These are phyloP conservation scores for Octopus sinensis DNA, from an alignment of 1,140 invertebrate genomes.

Conservation along the genomic window DNA sequence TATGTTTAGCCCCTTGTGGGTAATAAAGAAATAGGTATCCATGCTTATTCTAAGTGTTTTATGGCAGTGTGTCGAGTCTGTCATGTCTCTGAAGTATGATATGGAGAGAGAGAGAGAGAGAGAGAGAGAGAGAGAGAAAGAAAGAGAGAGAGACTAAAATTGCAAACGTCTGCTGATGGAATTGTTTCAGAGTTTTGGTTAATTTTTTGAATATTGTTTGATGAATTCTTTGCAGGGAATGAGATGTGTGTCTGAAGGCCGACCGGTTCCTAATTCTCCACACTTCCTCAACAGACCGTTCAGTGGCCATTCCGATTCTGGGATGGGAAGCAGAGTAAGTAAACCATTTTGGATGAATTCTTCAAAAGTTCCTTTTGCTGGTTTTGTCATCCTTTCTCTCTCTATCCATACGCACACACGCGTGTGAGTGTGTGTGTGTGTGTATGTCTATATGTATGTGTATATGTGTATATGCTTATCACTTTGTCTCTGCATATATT, in stretches of 20 bases:
- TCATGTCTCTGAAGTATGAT: too few relatives aligned
- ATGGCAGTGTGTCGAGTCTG: too few relatives aligned
- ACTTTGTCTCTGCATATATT: too few relatives aligned
- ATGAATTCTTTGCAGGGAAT: conserved; percentile 29
- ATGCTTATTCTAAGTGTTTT: too few relatives aligned
- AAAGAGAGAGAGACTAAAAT: too few relatives aligned
- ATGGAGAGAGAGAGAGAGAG: too few relatives aligned
- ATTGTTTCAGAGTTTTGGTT: too few relatives aligned
- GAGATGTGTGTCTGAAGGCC: conserved; percentile 31
- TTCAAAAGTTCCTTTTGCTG: neutral
- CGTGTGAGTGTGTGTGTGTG: neutral
- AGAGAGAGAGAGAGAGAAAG: too few relatives aligned
- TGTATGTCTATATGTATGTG: neutral
- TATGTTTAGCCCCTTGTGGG: too few relatives aligned
- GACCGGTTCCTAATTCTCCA: conserved; percentile 28
- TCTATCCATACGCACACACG: neutral
- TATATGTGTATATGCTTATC: neutral
- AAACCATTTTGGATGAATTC: neutral
- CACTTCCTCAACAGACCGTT: conserved; percentile 33
- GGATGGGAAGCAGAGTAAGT: conserved; percentile 9
- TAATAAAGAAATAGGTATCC: too few relatives aligned
- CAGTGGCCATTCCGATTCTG: conserved; percentile 20
- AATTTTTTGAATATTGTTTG: too few relatives aligned
- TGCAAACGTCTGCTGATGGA: too few relatives aligned
- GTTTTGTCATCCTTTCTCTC: neutral